Percentiles rank a stretch among this genome's conserved stretches.
Conservation (phyloP, 2,113 vertebrate species). For the Pseudorhombus dupliciocellatus region DNA sequence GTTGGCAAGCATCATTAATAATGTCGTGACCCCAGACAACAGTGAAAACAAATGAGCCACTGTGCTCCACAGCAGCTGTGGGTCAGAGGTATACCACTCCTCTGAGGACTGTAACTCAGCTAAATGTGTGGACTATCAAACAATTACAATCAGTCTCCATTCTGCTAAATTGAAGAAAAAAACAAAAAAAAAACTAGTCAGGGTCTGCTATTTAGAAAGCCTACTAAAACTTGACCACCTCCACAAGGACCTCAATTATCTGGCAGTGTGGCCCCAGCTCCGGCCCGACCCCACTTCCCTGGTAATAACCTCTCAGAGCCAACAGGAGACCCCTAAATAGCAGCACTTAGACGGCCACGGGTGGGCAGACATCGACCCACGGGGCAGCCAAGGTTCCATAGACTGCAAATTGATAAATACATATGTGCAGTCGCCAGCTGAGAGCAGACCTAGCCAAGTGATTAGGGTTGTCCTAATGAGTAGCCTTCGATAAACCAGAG, state of each 20-base stretch:
- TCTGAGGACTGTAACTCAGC: conserved; percentile 57
- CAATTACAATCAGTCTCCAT: conserved; percentile 56
- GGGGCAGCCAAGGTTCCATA: conserved; percentile 48
- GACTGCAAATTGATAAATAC: conserved; percentile 46
- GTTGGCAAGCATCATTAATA: conserved; percentile 65
- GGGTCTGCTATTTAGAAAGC: conserved; percentile 44
- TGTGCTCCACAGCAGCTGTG: conserved; percentile 59
- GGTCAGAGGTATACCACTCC: conserved; percentile 50
- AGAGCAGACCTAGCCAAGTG: conserved; percentile 33
- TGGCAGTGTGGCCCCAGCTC: conserved; percentile 31
- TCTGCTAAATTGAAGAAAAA: conserved; percentile 12
- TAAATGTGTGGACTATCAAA: conserved; percentile 64
- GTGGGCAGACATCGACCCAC: conserved; percentile 57
- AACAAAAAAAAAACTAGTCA: conserved; percentile 12
- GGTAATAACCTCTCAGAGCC: conserved; percentile 57
- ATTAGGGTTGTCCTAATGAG: conserved; percentile 61
- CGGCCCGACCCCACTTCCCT: conserved; percentile 36
- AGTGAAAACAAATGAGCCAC: conserved; percentile 65
- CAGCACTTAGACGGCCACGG: conserved; percentile 59
- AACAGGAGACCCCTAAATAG: conserved; percentile 67
- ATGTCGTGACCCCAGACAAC: conserved; percentile 61
- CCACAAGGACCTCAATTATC: conserved; percentile 71
- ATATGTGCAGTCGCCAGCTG: conserved; percentile 20
- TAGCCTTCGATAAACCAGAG: conserved; percentile 55
- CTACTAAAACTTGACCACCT: conserved; percentile 50